Conservation (phyloP, 1,140 invertebrate genomes). For the Chionoecetes opilio region DNA sequence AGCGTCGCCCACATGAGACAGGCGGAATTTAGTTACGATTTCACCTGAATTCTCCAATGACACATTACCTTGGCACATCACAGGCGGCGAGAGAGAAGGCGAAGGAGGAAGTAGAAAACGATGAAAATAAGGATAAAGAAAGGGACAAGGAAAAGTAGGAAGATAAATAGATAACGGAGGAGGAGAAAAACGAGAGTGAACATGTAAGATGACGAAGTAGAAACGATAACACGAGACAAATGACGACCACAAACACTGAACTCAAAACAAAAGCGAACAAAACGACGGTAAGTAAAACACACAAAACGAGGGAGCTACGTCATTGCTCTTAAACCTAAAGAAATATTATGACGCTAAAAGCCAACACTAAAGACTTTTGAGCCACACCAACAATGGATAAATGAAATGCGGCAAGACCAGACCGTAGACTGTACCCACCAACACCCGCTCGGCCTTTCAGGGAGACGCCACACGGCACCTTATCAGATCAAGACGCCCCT, state of each 20-base stretch:
- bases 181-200: background rate
- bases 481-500: conserved; percentile 15
- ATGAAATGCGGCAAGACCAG: background rate
- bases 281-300: background rate
- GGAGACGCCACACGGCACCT: background rate
- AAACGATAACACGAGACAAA: background rate
- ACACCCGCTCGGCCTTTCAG: background rate
- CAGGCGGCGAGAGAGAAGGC: background rate
- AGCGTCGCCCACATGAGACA: background rate
- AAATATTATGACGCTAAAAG: background rate
- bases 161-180: background rate
- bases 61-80: background rate
- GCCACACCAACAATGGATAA: background rate
- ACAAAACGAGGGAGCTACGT: background rate
- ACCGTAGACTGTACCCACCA: background rate
- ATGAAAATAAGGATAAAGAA: background rate
- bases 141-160: background rate
- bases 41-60: background rate
- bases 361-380: background rate
- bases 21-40: background rate
- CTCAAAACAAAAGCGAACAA: background rate
- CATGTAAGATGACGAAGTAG: too few species aligned
- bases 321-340: background rate
- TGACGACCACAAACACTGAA: background rate
- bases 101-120: background rate